Percentiles rank a stretch among this genome's conserved stretches.
These are phyloP conservation scores for Xenopus laevis DNA, from an alignment of 2,113 vertebrate genomes.

Conservation along the genomic window DNA sequence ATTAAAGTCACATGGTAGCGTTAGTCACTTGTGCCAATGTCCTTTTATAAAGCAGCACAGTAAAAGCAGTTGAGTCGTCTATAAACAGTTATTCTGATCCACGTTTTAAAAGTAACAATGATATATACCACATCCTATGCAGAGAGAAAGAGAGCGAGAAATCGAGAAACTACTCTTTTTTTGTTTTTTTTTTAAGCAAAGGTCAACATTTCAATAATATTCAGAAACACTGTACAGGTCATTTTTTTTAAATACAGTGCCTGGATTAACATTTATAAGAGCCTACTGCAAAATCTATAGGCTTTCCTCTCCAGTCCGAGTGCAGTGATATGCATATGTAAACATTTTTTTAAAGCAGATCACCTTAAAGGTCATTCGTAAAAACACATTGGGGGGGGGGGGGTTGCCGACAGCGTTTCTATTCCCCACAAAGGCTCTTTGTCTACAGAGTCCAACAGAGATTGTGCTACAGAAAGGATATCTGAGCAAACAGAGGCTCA, in stretches of 20 bases:
- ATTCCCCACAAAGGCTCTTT: slow-evolving; percentile 66
- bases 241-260: slow-evolving; percentile 64
- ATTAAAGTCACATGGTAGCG: slow-evolving; percentile 70
- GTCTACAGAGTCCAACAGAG: slow-evolving; percentile 66
- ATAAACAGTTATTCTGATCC: slow-evolving; percentile 75
- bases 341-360: slow-evolving; percentile 92
- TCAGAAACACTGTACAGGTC: slow-evolving; percentile 66
- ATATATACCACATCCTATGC: slow-evolving; percentile 80
- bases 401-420: slow-evolving; percentile 66
- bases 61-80: slow-evolving; percentile 70
- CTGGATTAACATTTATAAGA: slow-evolving; percentile 63
- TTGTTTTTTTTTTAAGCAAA: slow-evolving; percentile 68
- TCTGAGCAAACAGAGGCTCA: slow-evolving; percentile 79
- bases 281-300: slow-evolving; percentile 64
- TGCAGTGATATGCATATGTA: slow-evolving; percentile 94
- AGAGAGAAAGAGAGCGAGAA: slow-evolving; percentile 57
- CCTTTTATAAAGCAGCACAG: slow-evolving; percentile 78
- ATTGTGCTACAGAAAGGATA: slow-evolving; percentile 81
- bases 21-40: slow-evolving; percentile 79
- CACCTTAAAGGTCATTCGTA: slow-evolving; percentile 86
- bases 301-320: slow-evolving; percentile 79
- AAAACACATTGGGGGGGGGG: slow-evolving; percentile 56
- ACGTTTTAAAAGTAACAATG: slow-evolving; percentile 73
- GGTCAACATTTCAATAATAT: slow-evolving; percentile 74
- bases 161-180: slow-evolving; percentile 65